Conservation (phyloP, 2,113 vertebrate genomes). For the Hippocampus guttulatus region DNA sequence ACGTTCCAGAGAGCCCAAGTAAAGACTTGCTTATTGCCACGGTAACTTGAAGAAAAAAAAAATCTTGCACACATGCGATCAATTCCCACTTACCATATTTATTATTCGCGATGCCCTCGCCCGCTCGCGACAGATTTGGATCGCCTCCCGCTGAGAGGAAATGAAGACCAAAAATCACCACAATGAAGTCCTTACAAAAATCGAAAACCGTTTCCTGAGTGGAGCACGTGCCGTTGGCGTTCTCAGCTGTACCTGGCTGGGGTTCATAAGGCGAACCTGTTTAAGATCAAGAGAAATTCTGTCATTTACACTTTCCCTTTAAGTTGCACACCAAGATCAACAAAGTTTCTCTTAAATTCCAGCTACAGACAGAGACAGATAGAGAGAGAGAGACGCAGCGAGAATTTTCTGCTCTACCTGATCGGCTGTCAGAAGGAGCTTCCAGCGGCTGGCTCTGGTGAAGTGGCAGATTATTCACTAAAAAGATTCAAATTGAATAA, state of each 20-base stretch:
- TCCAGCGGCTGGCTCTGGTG: conserved; percentile 46
- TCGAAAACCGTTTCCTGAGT: not conserved
- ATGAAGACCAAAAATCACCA: not conserved
- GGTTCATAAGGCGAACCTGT: conserved; percentile 42
- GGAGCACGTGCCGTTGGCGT: conserved; percentile 31
- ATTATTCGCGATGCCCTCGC: conserved; percentile 19
- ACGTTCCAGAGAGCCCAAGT: too few relatives aligned
- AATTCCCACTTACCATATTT: conserved; percentile 34
- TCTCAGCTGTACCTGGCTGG: conserved; percentile 44
- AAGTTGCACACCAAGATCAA: too few relatives aligned
- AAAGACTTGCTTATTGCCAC: too few relatives aligned
- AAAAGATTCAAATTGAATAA: not conserved
- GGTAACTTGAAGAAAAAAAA: too few relatives aligned
- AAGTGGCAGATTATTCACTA: conserved; percentile 39
- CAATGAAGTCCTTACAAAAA: too few relatives aligned
- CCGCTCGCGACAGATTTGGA: conserved; percentile 21
- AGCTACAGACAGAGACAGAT: too few relatives aligned
- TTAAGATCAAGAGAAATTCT: not conserved
- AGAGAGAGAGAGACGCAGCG: too few relatives aligned
- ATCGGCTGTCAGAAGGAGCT: conserved; percentile 42
- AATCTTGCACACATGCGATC: too few relatives aligned
- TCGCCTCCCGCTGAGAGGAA: conserved; percentile 44
- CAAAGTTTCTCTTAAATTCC: too few relatives aligned
- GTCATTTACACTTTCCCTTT: not conserved
- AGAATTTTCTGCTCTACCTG: not conserved